A percentile compares a stretch with the other conserved stretches of the same genome.
These are phyloP conservation scores for Limulus polyphemus DNA, from an alignment of 2,888 invertebrate genomes.

Conservation along the genomic window DNA sequence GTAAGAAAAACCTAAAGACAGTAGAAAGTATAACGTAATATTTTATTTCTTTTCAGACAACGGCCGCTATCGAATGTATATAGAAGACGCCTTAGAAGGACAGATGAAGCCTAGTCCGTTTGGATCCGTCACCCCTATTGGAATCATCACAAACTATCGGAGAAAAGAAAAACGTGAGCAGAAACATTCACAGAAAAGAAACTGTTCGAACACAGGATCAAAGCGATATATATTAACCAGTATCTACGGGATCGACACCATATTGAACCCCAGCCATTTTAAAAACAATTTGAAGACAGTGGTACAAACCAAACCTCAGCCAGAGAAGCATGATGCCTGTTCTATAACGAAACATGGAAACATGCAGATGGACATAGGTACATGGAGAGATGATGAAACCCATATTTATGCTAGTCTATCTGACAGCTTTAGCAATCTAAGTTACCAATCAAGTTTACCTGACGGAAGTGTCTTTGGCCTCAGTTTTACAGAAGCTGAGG, in stretches of 20 bases:
- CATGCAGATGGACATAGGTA: background rate
- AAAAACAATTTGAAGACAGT: background rate
- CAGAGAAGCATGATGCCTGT: background rate
- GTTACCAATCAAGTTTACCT: slow-evolving; percentile 14
- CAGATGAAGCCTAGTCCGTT: slow-evolving; percentile 36
- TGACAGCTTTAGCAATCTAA: slow-evolving; percentile 21
- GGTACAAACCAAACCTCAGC: background rate
- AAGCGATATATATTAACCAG: background rate
- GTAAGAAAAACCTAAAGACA: no score
- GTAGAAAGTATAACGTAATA: no score
- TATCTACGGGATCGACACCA: background rate
- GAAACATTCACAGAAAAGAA: background rate
- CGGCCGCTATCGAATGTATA: no score
- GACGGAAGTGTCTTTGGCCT: slow-evolving; percentile 5
- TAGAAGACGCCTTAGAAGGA: no score
- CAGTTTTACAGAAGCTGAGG: slow-evolving; percentile 3
- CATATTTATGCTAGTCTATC: slow-evolving; percentile 38
- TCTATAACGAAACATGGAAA: background rate
- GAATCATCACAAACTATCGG: slow-evolving; percentile 22
- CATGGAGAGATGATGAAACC: slow-evolving; percentile 30
- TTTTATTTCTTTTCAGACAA: no score
- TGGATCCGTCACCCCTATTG: slow-evolving; percentile 17
- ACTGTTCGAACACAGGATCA: background rate
- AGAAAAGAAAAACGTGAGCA: slow-evolving; percentile 4
- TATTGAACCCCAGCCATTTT: background rate